Evolutionary conservation across 1,140 invertebrate genomes (phyloP).

Genomic region (Gyrodactylus salaris): DNA sequence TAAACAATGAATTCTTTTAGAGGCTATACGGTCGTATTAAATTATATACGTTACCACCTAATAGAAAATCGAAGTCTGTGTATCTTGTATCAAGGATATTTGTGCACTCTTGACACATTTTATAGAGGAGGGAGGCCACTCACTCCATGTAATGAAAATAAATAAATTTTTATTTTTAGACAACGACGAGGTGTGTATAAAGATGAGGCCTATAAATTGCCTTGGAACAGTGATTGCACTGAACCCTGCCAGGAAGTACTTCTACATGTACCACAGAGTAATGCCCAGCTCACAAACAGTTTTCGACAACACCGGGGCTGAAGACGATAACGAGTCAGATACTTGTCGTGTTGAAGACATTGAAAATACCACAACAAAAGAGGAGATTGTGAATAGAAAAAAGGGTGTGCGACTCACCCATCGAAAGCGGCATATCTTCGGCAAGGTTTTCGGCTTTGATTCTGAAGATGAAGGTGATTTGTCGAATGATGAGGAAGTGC

Average conservation of each 20-base stretch:
- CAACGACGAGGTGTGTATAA: not conserved
- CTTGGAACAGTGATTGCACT: not conserved
- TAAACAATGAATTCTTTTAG: too few species aligned
- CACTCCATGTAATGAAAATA: too few species aligned
- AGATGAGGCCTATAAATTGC: not conserved
- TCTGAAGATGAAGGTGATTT: not conserved
- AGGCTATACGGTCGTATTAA: too few species aligned
- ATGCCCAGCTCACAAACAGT: not conserved
- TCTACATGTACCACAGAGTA: not conserved
- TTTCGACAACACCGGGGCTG: not conserved
- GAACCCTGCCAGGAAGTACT: not conserved
- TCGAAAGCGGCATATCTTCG: not conserved
- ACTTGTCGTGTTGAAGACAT: not conserved
- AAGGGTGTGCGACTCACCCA: not conserved
- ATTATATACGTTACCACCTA: too few species aligned
- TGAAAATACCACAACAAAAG: not conserved
- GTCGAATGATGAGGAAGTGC: not conserved
- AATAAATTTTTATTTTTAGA: not conserved
- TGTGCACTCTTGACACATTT: too few species aligned
- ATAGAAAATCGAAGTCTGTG: too few species aligned
- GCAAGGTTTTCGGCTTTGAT: not conserved
- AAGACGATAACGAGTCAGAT: not conserved
- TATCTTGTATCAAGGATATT: too few species aligned
- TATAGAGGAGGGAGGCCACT: too few species aligned
- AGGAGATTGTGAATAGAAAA: not conserved